phyloP scores from a whole-genome alignment of 2,888 invertebrate species.

The Spodoptera exigua region DNA sequence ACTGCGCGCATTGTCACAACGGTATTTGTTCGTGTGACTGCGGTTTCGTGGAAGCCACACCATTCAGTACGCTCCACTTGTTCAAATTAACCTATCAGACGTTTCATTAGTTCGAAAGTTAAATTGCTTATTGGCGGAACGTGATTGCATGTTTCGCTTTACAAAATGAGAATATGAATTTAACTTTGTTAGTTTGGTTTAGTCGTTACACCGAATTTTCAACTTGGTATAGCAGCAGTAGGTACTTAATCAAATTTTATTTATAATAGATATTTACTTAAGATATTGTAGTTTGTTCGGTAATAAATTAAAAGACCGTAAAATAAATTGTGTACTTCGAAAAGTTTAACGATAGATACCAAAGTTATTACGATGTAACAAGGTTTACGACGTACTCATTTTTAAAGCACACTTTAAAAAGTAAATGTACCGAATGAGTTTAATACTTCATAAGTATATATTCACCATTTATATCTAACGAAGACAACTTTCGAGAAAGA shows the following conservation, averaged over 20 bases:
- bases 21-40: constrained; percentile 40
- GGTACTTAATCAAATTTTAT: constrained; percentile 23
- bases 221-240: constrained; percentile 1
- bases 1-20: neutral
- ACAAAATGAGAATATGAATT: constrained; percentile 33
- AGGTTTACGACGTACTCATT: constrained; percentile 48
- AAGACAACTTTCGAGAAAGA: no score
- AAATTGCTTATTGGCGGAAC: constrained; percentile 48
- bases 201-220: constrained; percentile 16
- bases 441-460: constrained; percentile 14
- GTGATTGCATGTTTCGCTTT: constrained; percentile 45
- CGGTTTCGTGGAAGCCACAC: constrained; percentile 15
- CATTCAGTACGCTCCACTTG: constrained; percentile 18
- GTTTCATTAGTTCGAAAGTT: constrained; percentile 52
- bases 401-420: constrained; percentile 29
- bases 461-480: neutral
- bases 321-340: constrained; percentile 50
- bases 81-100: constrained; percentile 54
- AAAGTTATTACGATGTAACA: constrained; percentile 40
- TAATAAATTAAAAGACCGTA: constrained; percentile 45
- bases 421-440: constrained; percentile 22
- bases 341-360: constrained; percentile 48
- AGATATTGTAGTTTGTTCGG: constrained; percentile 29
- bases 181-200: constrained; percentile 15
- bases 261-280: constrained; percentile 41